phyloP scores from a whole-genome alignment of 2,113 vertebrate species.

The Anguilla japonica region DNA sequence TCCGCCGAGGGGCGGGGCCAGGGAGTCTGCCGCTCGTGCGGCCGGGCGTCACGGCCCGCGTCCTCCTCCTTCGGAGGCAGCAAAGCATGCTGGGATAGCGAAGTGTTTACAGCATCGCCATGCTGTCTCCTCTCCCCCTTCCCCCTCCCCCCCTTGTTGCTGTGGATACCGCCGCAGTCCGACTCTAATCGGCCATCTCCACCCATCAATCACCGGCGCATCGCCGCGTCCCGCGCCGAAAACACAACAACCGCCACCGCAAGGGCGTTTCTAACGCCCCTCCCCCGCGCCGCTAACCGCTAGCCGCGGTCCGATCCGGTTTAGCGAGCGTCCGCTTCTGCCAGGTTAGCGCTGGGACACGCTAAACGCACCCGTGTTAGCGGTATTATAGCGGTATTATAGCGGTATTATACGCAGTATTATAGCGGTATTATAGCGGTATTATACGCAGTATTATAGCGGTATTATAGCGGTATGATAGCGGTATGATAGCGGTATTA shows the following conservation, averaged over 20 bases:
- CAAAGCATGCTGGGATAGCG: constrained; percentile 54
- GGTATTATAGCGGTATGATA: too few relatives aligned
- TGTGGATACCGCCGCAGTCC: constrained; percentile 49
- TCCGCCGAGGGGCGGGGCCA: not conserved
- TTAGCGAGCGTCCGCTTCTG: constrained; percentile 46
- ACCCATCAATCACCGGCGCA: constrained; percentile 53
- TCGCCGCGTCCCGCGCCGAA: constrained; percentile 19
- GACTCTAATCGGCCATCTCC: constrained; percentile 54
- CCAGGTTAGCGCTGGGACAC: constrained; percentile 39
- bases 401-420: too few relatives aligned
- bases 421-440: too few relatives aligned
- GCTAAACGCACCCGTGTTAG: constrained; percentile 32
- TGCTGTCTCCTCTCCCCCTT: constrained; percentile 28
- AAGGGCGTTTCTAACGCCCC: constrained; percentile 56
- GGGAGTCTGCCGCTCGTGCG: too few relatives aligned
- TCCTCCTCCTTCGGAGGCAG: constrained; percentile 49
- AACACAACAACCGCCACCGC: constrained; percentile 37
- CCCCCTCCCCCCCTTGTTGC: not conserved
- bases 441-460: too few relatives aligned
- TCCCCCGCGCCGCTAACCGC: constrained; percentile 36
- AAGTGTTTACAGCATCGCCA: constrained; percentile 60
- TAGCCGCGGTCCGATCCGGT: constrained; percentile 34
- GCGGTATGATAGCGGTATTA: too few relatives aligned
- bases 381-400: too few relatives aligned
- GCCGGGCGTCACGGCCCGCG: constrained; percentile 43